Evolutionary conservation across 2,113 vertebrate species (phyloP).

Genomic region (Hepsetus odoe): DNA sequence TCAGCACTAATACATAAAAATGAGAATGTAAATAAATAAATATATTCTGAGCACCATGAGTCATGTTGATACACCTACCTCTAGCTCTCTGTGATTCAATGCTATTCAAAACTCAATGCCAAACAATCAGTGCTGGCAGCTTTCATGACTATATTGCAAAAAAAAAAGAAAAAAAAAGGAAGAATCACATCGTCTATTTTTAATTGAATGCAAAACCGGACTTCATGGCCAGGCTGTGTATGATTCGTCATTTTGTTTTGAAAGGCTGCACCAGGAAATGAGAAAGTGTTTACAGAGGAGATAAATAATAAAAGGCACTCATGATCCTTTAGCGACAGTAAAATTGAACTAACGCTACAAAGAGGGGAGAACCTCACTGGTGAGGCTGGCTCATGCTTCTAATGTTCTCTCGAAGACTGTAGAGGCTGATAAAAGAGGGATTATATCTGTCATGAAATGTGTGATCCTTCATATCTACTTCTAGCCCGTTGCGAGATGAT

Average conservation of each 20-base stretch:
- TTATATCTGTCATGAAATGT: not conserved
- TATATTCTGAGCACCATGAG: constrained; percentile 38
- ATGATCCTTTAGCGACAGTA: not conserved
- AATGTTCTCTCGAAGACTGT: not conserved
- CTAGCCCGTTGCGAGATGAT: not conserved
- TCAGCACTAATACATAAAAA: constrained; percentile 40
- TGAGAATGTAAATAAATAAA: constrained; percentile 25
- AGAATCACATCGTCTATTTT: constrained; percentile 23
- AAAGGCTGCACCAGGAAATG: not conserved
- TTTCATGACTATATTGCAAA: constrained; percentile 11
- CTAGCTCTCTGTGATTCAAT: constrained; percentile 40
- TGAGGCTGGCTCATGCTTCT: not conserved
- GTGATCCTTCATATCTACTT: not conserved
- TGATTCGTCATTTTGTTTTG: not conserved
- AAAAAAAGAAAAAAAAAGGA: not conserved
- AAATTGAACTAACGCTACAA: constrained; percentile 4
- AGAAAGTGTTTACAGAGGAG: not conserved
- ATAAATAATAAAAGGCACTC: not conserved
- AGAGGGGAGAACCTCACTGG: not conserved
- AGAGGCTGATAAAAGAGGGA: not conserved
- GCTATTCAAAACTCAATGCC: constrained; percentile 47
- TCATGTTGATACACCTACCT: constrained; percentile 56
- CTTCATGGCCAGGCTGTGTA: constrained; percentile 17
- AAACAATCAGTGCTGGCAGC: constrained; percentile 33
- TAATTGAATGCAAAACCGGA: constrained; percentile 16